Evolutionary conservation across 2,113 vertebrate species (phyloP).

Genomic region (Nyctibius bracteatus): DNA sequence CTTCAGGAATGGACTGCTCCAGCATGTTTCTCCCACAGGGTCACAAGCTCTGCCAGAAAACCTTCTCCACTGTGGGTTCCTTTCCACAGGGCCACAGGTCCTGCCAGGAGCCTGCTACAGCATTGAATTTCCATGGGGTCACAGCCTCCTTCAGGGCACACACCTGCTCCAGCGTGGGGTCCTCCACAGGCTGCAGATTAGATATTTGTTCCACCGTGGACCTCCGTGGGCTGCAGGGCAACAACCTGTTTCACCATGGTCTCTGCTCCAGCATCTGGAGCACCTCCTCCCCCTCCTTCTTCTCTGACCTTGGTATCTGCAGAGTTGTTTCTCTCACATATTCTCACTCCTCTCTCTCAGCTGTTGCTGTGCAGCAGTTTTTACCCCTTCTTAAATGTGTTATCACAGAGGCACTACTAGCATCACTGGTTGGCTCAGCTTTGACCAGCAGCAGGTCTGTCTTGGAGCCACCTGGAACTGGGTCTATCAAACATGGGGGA

Average conservation of each 20-base stretch:
- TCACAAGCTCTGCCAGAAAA: background rate
- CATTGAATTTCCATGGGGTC: no score
- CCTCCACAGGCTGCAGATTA: no score
- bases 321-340: background rate
- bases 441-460: rapidly evolving
- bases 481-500: rapidly evolving
- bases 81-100: no score
- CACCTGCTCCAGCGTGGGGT: no score
- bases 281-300: background rate
- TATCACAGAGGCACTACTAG: background rate
- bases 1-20: background rate
- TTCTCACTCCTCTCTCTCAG: background rate
- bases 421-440: rapidly evolving
- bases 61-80: background rate
- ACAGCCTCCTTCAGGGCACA: background rate
- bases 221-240: background rate
- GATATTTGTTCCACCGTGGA: no score
- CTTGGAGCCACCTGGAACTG: background rate
- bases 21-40: rapidly evolving
- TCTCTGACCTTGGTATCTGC: background rate
- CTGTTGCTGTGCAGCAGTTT: background rate
- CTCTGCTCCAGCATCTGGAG: background rate
- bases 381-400: background rate
- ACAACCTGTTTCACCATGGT: background rate
- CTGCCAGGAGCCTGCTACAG: no score